Conservation (phyloP, 2,888 invertebrate species). For the Gerosis bhagava region DNA sequence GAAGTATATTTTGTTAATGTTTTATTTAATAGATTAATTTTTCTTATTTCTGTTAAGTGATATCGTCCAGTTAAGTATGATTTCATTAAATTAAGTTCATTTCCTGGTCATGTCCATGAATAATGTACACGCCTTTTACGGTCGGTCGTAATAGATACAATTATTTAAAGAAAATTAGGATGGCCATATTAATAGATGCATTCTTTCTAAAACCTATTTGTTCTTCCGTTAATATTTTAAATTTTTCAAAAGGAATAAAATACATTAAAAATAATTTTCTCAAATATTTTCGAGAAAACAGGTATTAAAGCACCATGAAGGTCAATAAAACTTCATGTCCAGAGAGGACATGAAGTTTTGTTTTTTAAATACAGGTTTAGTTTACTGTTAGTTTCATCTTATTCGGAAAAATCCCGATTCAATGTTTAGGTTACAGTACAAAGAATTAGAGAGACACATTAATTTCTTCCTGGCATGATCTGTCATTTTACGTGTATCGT, state of each 20-base stretch:
- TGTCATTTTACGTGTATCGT: too few species aligned
- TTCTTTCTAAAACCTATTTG: background rate
- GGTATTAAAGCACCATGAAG: slow-evolving; percentile 2
- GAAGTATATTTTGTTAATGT: too few species aligned
- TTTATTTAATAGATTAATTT: too few species aligned
- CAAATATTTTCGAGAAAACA: background rate
- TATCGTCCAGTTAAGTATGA: too few species aligned
- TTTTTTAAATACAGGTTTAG: background rate
- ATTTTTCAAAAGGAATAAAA: background rate
- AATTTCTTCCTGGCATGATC: too few species aligned
- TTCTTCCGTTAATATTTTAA: background rate
- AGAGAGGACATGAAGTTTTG: too few species aligned
- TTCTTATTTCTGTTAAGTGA: too few species aligned
- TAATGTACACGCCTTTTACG: too few species aligned
- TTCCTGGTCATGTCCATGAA: too few species aligned
- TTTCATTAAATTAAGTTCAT: too few species aligned
- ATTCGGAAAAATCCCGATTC: background rate
- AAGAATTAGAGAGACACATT: background rate
- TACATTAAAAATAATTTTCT: too few species aligned
- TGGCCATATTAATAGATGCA: background rate
- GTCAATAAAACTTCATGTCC: slow-evolving; percentile 1
- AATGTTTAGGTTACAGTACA: background rate
- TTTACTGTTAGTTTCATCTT: background rate
- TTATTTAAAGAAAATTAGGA: background rate
- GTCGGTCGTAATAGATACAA: too few species aligned